Evolutionary conservation across 1,140 invertebrate species (phyloP).

Genomic region (Chironomus tepperi): DNA sequence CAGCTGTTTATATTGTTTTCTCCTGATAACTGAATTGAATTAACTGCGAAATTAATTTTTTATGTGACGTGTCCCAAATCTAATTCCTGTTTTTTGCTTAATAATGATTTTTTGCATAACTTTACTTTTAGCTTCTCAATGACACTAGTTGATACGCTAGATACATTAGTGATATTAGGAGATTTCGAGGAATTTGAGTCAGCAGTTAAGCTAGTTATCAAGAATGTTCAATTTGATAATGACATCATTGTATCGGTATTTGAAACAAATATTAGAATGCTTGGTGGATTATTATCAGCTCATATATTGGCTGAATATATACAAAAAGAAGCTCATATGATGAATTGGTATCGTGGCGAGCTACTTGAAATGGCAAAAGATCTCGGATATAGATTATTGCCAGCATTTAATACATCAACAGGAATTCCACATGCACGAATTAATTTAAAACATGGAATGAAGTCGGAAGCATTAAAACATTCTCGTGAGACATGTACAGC

Average conservation of each 20-base stretch:
- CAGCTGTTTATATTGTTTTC: neutral
- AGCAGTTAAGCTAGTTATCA: conserved; percentile 77
- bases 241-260: conserved; percentile 96
- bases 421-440: conserved; percentile 93
- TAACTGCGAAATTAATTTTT: neutral
- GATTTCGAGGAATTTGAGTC: conserved; percentile 91
- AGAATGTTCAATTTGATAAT: conserved; percentile 82
- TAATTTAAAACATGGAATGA: conserved; percentile 84
- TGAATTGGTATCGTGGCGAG: conserved; percentile 90
- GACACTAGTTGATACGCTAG: conserved; percentile 89
- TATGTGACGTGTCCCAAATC: neutral
- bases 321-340: conserved; percentile 60
- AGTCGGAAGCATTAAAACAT: conserved; percentile 60
- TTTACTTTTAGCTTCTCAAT: conserved; percentile 81
- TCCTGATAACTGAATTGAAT: neutral
- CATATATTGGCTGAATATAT: conserved; percentile 82
- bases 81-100: conserved; percentile 55
- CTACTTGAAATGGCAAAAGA: conserved; percentile 85
- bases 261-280: conserved; percentile 94
- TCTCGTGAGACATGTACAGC: conserved; percentile 91
- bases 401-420: conserved; percentile 97
- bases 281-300: conserved; percentile 88
- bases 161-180: conserved; percentile 86
- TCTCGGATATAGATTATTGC: conserved; percentile 81
- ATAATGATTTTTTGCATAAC: conserved; percentile 45